Base-by-base conservation (phyloP, 2,113 vertebrate genomes). In the Anhinga anhinga region DNA sequence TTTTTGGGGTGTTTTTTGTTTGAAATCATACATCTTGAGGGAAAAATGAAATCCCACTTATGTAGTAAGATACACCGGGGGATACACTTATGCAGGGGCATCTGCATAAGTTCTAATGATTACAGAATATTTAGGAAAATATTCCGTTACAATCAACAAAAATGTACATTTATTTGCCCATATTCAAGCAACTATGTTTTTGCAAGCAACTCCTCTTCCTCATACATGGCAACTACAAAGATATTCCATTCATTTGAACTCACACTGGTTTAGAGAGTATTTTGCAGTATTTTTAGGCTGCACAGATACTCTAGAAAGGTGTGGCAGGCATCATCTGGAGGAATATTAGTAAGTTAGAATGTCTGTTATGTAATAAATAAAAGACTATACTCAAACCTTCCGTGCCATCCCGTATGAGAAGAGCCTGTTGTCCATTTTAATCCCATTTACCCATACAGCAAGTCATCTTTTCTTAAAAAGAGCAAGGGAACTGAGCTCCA, bases 371-470 rank as follows among this genome's bases (percentile, higher is more conserved):
- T 42, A 94, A 65, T 56, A 93, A 93, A 74, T 81, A 91, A 79
- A 89, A 94, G 78, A 93, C 93, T 90, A 80, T 65, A 82, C 70
- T 91, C 56, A 80, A 96, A 90, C 91, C 87, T 93, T 87, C 81
- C 47, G 66, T 63, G 86, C n/a, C 78, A 94, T 85, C 66, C 70
- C 0, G 0, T 69, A 91, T 69, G 73, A 90, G 89, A 95, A 88
- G 84, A 91, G 82, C 84, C 70, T 93, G 82, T 67, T 89, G 81
- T 82, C 92, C 81, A 85, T 94, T 96, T 86, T 76, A 96, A 91
- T 90, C 78, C 73, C 91, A 91, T 93, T 89, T 93, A 96, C 69
- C 77, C 86, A 96, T 5, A 94, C 9, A 88, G 84, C 74, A 95
- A 92, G 58, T 20, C 66, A 96, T 78, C 59, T 71, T 90, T 92